These are phyloP conservation scores for Ferrisia virgata DNA, from an alignment of 2,888 invertebrate genomes.

Conservation along the genomic window DNA sequence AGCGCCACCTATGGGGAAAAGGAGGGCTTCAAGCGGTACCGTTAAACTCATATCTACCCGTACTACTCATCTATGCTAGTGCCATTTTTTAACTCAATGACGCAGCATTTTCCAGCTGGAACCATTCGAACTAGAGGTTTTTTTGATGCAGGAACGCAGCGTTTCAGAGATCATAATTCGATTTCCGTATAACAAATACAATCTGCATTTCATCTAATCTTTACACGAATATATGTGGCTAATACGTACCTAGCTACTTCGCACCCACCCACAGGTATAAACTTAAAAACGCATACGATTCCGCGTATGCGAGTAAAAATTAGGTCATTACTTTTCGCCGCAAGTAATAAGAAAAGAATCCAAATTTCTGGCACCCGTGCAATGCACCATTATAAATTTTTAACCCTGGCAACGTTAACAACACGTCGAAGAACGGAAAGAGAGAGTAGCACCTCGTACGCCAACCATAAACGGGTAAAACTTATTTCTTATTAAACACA, in stretches of 20 bases:
- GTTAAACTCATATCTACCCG: too few species aligned
- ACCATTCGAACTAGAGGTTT: too few species aligned
- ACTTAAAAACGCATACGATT: not conserved
- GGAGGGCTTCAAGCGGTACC: too few species aligned
- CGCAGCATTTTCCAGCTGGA: too few species aligned
- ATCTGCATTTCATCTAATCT: too few species aligned
- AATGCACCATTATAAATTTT: conserved; percentile 16
- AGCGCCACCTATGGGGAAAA: too few species aligned
- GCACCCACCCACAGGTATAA: not conserved
- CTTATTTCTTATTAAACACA: conserved; percentile 31
- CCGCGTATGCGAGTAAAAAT: not conserved
- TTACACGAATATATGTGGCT: too few species aligned
- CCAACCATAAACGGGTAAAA: not conserved
- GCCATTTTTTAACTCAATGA: too few species aligned
- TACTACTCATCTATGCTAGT: too few species aligned
- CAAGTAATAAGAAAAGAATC: conserved; percentile 10
- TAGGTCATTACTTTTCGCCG: conserved; percentile 4
- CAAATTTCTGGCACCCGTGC: conserved; percentile 10
- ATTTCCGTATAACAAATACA: too few species aligned
- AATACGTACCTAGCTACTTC: not conserved
- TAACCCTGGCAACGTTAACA: not conserved
- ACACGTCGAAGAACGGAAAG: not conserved
- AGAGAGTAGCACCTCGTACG: not conserved
- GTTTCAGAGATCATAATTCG: too few species aligned
- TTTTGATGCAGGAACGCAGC: too few species aligned